Evolutionary conservation across 2,888 invertebrate genomes (phyloP).

Genomic region (Digitonthophagus gazella): DNA sequence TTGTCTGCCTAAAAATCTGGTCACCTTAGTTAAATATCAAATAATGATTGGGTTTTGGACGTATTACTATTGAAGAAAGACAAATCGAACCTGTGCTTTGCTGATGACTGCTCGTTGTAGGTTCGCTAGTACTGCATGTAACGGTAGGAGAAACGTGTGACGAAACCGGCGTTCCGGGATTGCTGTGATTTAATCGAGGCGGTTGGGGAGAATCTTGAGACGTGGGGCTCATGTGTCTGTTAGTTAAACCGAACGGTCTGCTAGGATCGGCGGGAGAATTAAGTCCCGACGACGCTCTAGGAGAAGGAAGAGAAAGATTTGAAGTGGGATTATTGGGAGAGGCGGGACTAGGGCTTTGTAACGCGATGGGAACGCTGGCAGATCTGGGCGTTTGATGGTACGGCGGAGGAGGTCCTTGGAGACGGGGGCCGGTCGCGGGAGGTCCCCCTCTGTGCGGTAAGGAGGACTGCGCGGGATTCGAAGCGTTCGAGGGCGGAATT

Average conservation of each 20-base stretch:
- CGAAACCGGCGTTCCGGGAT: constrained; percentile 70
- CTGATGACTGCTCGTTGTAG: constrained; percentile 47
- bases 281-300: constrained; percentile 65
- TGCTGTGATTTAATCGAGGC: constrained; percentile 61
- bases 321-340: constrained; percentile 72
- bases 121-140: constrained; percentile 50
- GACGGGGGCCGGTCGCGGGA: constrained; percentile 48
- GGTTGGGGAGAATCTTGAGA: constrained; percentile 61
- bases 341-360: constrained; percentile 70
- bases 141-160: constrained; percentile 61
- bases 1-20: too few species aligned
- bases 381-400: constrained; percentile 73
- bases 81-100: constrained; percentile 47
- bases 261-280: constrained; percentile 69
- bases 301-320: constrained; percentile 72
- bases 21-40: too few species aligned
- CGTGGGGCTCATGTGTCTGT: constrained; percentile 58
- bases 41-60: too few species aligned
- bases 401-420: constrained; percentile 76
- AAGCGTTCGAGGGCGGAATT: constrained; percentile 12
- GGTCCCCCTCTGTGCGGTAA: constrained; percentile 37
- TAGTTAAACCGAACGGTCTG: constrained; percentile 52
- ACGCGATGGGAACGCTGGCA: constrained; percentile 71
- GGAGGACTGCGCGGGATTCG: constrained; percentile 38
- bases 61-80: too few species aligned